A percentile compares a stretch with the other conserved stretches of the same genome.
phyloP scores from a whole-genome alignment of 2,113 vertebrate genomes.

The Sphyrna mokarran region DNA sequence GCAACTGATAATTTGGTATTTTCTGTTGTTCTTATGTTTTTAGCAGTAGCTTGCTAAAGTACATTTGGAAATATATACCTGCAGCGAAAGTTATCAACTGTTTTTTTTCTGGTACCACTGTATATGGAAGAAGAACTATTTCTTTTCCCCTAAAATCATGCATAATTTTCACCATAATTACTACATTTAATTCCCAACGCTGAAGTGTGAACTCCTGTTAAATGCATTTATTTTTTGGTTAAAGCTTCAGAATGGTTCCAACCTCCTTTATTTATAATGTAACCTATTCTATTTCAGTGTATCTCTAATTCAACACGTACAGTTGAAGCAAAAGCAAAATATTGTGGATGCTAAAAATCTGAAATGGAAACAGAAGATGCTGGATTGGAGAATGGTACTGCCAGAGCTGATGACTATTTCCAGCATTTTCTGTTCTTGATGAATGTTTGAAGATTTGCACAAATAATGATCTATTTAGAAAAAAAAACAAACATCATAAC shows the following conservation, averaged over 20 bases:
- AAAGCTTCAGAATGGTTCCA: background rate
- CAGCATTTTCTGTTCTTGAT: no score
- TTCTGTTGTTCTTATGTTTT: background rate
- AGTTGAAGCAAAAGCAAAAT: no score
- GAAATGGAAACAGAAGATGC: no score
- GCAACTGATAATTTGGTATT: background rate
- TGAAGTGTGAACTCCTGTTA: background rate
- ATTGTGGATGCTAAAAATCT: no score
- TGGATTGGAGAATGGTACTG: no score
- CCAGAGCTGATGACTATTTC: no score
- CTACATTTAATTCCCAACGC: background rate
- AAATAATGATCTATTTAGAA: background rate
- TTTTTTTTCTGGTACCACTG: constrained; percentile 31
- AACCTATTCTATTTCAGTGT: background rate
- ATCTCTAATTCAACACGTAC: background rate
- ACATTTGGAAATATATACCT: background rate
- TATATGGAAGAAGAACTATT: background rate
- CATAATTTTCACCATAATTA: background rate
- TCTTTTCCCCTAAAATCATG: background rate
- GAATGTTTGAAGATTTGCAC: background rate
- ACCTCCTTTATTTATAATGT: background rate
- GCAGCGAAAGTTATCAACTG: background rate
- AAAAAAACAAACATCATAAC: background rate
- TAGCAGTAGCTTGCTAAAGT: background rate
- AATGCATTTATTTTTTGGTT: background rate